These are phyloP conservation scores for Xerus inauris DNA, from an alignment of 2,113 vertebrate species.

Conservation along the genomic window DNA sequence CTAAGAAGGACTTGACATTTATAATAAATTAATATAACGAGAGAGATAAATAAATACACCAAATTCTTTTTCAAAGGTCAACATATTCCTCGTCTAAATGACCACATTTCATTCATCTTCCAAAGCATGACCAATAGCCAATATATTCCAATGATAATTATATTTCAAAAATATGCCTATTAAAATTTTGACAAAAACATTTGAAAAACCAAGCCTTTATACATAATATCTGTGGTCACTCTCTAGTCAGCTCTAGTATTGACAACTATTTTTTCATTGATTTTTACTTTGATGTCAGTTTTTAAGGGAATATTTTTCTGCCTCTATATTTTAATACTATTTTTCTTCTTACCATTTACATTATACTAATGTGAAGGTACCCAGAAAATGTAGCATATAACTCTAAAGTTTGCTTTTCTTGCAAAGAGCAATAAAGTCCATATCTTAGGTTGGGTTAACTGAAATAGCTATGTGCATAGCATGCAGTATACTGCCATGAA, in stretches of 20 bases:
- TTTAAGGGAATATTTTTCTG: constrained; percentile 22
- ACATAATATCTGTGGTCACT: neutral
- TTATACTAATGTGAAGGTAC: neutral
- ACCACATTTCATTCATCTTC: neutral
- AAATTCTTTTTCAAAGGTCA: neutral
- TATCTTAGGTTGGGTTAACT: neutral
- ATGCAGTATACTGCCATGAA: neutral
- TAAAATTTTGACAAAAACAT: neutral
- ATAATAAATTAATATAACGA: too few species aligned
- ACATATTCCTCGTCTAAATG: neutral
- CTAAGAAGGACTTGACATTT: neutral
- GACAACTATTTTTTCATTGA: neutral
- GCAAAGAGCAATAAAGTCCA: neutral
- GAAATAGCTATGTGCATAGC: neutral
- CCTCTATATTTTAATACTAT: neutral
- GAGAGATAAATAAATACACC: neutral
- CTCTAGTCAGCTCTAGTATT: too few species aligned
- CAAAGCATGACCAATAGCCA: neutral
- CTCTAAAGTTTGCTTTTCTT: neutral
- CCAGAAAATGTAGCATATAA: neutral
- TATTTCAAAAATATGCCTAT: neutral
- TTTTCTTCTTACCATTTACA: neutral
- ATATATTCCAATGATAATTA: neutral
- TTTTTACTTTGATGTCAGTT: constrained; percentile 5
- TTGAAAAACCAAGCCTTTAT: neutral